Conservation (phyloP, 2,797 vertebrate species). For the Telmatherina bonti region DNA sequence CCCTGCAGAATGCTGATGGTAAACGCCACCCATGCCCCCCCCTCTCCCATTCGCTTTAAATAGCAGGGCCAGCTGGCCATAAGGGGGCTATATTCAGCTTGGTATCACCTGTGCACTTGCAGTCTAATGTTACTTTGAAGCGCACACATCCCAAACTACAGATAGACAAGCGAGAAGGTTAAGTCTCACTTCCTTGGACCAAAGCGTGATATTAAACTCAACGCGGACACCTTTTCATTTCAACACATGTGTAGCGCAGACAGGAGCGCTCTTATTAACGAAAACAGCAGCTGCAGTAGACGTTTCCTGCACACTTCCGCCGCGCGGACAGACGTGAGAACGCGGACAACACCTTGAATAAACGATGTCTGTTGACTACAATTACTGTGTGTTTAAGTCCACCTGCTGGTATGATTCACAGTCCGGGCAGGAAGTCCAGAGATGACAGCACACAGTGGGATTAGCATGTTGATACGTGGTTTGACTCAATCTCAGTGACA, state of each 20-base stretch:
- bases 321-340: conserved; percentile 13
- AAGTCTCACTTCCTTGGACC: conserved; percentile 30
- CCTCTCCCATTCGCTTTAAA: conserved; percentile 79
- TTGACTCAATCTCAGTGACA: conserved; percentile 36
- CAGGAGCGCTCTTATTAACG: neutral
- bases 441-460: conserved; percentile 57
- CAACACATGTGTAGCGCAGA: neutral
- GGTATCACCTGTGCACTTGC: conserved; percentile 81
- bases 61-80: conserved; percentile 84
- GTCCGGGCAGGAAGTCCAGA: conserved; percentile 64
- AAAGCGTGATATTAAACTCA: conserved; percentile 48
- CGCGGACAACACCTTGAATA: conserved; percentile 62
- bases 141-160: conserved; percentile 43
- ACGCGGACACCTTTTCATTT: conserved; percentile 19
- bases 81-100: conserved; percentile 83
- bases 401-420: conserved; percentile 72
- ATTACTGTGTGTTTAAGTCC: conserved; percentile 67
- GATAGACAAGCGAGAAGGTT: conserved; percentile 44
- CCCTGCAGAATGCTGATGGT: conserved; percentile 66
- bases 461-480: conserved; percentile 51
- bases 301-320: neutral
- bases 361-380: conserved; percentile 47
- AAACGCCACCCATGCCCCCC: conserved; percentile 35
- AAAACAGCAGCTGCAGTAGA: neutral
- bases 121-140: conserved; percentile 79